Base-by-base conservation (phyloP, 2,797 vertebrate species). In the Sebastolobus altivelis region DNA sequence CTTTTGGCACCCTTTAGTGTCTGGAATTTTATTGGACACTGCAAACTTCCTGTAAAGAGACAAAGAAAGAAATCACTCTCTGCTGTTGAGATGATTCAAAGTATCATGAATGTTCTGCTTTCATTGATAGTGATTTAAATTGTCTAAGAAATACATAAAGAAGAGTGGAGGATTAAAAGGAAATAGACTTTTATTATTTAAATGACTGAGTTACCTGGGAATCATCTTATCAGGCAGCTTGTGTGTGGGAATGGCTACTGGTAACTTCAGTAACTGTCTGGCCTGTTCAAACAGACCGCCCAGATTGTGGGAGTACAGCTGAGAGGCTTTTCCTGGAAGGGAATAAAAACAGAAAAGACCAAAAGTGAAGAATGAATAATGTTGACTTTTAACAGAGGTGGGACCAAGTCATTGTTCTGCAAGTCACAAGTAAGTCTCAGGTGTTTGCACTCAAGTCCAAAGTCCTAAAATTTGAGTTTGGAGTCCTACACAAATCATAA, bases 1-100 rank as follows among this genome's bases (percentile, higher is more conserved):
- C 93, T 98, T 99, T 83, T 99, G 97, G 95, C 99, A 99, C 77
- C 97, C 98, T 93, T 99, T 99, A 75, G 98, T 99, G 90, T 99
- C 98, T 86, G 99, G 99, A 92, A 99, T 98, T 95, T 99, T 99
- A 91, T 96, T 97, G 89, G 98, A 98, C 81, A 99, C 98, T 0
- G 98, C 94, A 95, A 97, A 99, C 94, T 99, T 99, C 96, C 98
- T 99, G 72, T 7, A 93, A 93, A 77, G 63, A 54, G 13, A 80
- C 5, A 49, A 22, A 68, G 14, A 77, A 38, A 43, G 0, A 80
- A 59, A 55, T 12, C 2, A 10, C 16, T 49, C 46, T 35, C 5
- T 6, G 35, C 31, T 49, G 16, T 37, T 22, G 6, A 52, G 27
- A 2, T 27, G 20, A 14, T 12, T 56, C 14, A 75, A 35, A 69